Evolutionary conservation across 2,888 invertebrate genomes (phyloP).

Genomic region (Rapana venosa): DNA sequence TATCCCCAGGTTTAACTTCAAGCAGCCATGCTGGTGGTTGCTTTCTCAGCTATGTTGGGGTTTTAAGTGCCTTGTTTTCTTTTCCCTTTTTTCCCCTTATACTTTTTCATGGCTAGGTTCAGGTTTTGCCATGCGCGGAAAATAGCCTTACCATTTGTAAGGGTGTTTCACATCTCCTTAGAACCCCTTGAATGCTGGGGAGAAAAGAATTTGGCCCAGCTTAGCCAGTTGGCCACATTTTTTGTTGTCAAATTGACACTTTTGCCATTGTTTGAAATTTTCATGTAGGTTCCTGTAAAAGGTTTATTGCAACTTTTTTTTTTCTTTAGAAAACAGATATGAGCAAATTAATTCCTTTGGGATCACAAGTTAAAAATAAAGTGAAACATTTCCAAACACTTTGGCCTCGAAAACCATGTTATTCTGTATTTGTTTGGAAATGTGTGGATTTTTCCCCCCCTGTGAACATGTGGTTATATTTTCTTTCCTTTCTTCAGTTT

Average conservation of each 20-base stretch:
- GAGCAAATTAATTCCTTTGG: not conserved
- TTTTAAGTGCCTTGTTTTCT: constrained; percentile 40
- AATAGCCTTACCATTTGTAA: not conserved
- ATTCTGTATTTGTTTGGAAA: not conserved
- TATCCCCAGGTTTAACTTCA: constrained; percentile 4
- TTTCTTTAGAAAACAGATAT: too few relatives aligned
- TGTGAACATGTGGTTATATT: not conserved
- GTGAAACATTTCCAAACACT: not conserved
- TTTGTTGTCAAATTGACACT: too few relatives aligned
- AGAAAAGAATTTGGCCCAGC: not conserved
- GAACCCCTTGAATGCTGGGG: not conserved
- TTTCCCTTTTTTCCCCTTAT: not conserved
- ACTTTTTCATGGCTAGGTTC: not conserved
- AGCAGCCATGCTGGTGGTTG: constrained; percentile 16
- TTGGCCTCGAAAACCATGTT: not conserved
- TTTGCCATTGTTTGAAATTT: too few relatives aligned
- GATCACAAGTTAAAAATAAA: not conserved
- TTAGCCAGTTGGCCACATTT: not conserved
- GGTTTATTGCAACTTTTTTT: too few relatives aligned
- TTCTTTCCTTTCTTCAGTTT: not conserved
- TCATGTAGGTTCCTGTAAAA: too few relatives aligned
- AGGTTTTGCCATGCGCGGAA: constrained; percentile 22
- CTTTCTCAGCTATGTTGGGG: constrained; percentile 39
- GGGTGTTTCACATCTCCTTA: not conserved
- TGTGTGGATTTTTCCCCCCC: not conserved